Conservation (phyloP, 2,113 vertebrate genomes). For the Chitala chitala region DNA sequence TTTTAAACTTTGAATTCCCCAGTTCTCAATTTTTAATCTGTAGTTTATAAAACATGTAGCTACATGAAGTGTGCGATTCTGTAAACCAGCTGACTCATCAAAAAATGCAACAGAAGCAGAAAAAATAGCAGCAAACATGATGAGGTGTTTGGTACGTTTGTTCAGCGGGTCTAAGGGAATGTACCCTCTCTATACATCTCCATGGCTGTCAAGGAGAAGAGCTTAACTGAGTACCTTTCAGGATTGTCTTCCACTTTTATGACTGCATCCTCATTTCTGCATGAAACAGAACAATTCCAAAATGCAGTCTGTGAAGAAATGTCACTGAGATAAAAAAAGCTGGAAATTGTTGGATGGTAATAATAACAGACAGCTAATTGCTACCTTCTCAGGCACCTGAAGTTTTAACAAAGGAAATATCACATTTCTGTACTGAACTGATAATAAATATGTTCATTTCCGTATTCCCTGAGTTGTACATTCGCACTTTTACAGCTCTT, state of each 20-base stretch:
- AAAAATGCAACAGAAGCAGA: too few species aligned
- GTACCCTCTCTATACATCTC: too few species aligned
- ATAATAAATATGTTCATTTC: not conserved
- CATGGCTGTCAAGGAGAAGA: too few species aligned
- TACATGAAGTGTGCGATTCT: too few species aligned
- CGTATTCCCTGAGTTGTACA: not conserved
- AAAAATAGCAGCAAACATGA: too few species aligned
- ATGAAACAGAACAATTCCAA: not conserved
- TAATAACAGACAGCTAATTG: not conserved
- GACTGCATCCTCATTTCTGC: conserved; percentile 2
- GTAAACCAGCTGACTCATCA: too few species aligned
- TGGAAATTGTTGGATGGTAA: not conserved
- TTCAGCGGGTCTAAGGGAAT: too few species aligned
- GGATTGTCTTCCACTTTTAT: too few species aligned
- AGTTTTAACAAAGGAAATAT: not conserved
- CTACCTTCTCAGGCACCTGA: not conserved
- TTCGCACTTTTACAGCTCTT: not conserved
- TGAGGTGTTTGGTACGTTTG: too few species aligned
- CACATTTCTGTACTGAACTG: not conserved
- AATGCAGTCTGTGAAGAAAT: conserved; percentile 12
- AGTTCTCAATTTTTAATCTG: too few species aligned
- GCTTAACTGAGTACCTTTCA: conserved; percentile 8
- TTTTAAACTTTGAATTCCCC: too few species aligned
- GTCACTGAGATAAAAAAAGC: not conserved
- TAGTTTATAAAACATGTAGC: too few species aligned